Conservation (phyloP, 2,797 vertebrate species). For the Urosaurus nigricauda region DNA sequence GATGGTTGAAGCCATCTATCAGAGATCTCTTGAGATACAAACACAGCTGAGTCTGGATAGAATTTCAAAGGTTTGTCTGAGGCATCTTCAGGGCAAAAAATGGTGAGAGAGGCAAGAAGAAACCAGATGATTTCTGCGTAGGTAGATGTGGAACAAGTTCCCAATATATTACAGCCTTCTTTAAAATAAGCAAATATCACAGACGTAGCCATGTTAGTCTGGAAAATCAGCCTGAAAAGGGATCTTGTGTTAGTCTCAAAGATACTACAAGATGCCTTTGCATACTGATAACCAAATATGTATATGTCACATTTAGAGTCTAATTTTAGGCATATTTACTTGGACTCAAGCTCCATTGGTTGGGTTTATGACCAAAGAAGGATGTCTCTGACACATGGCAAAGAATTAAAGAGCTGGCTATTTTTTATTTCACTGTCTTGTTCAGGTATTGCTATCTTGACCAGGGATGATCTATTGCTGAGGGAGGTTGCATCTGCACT, state of each 20-base stretch:
- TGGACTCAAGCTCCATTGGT: background rate
- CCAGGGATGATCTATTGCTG: no score
- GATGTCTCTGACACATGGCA: background rate
- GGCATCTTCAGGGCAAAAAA: background rate
- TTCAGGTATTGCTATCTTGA: no score
- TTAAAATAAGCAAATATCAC: no score
- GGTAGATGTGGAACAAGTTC: background rate
- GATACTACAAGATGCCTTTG: no score
- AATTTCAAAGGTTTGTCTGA: constrained; percentile 40
- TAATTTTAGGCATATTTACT: background rate
- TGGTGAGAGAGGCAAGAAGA: background rate
- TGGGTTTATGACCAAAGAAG: background rate
- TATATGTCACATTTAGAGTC: background rate
- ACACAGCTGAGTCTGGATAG: constrained; percentile 47
- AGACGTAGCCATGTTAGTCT: no score
- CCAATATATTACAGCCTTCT: background rate
- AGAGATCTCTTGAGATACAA: constrained; percentile 66
- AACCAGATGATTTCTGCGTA: background rate
- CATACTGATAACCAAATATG: background rate
- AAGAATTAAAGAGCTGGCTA: background rate
- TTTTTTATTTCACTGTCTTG: background rate
- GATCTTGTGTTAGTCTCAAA: no score
- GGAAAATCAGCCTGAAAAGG: no score
- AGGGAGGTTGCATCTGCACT: no score
- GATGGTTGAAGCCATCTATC: constrained; percentile 64